Conservation (phyloP, 2,888 invertebrate genomes). For the Melanostoma mellinum region DNA sequence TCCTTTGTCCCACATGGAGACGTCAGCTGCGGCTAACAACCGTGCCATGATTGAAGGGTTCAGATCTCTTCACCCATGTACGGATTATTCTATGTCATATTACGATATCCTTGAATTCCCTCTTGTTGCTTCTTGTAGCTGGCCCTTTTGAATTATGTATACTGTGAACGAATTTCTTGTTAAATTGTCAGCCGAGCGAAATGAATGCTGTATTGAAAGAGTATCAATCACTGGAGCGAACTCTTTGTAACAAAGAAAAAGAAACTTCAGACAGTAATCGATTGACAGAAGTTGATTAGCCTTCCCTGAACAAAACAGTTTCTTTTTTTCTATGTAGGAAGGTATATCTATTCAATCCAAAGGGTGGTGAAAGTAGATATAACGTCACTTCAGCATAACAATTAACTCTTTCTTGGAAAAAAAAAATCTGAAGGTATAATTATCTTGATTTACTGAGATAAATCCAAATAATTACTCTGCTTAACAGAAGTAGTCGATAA, state of each 20-base stretch:
- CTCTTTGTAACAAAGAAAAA: slow-evolving; percentile 52
- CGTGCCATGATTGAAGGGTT: slow-evolving; percentile 63
- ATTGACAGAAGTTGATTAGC: slow-evolving; percentile 66
- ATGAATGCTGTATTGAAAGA: slow-evolving; percentile 43
- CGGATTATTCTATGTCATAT: slow-evolving; percentile 42
- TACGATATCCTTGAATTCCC: slow-evolving; percentile 60
- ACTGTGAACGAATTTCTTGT: slow-evolving; percentile 46
- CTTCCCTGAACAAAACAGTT: slow-evolving; percentile 31
- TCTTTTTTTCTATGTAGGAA: not conserved
- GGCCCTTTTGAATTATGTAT: slow-evolving; percentile 34
- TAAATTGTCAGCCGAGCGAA: slow-evolving; percentile 52
- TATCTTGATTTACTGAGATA: too few relatives aligned
- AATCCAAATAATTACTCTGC: too few relatives aligned
- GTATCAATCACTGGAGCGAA: slow-evolving; percentile 68
- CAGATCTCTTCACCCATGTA: slow-evolving; percentile 70
- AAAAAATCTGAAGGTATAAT: too few relatives aligned
- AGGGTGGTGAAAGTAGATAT: too few relatives aligned
- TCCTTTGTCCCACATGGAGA: slow-evolving; percentile 48
- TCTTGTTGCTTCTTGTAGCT: slow-evolving; percentile 47
- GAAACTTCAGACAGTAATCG: slow-evolving; percentile 60
- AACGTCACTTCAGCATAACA: too few relatives aligned
- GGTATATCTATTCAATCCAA: too few relatives aligned
- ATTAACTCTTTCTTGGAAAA: too few relatives aligned
- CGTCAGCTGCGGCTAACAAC: slow-evolving; percentile 64
- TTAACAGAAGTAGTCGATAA: too few relatives aligned